Evolutionary conservation across 2,113 vertebrate species (phyloP), one percentile per base, ranked within the genome.

Genomic region (Pachyramphus minor): DNA sequence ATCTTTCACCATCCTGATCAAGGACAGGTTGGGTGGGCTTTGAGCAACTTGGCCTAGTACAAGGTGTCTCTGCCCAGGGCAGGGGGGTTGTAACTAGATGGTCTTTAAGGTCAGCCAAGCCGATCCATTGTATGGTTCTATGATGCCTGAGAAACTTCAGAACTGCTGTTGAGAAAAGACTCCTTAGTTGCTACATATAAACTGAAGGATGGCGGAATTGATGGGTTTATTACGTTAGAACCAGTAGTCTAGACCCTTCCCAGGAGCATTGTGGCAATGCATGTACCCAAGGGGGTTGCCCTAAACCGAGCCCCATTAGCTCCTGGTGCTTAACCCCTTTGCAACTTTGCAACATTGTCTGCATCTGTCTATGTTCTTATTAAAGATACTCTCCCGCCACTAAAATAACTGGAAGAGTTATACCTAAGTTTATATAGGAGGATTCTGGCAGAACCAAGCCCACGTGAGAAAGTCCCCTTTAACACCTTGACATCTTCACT

Each of bases 281-380:
- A 28, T 0, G 2, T 11, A 41, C 4, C 3, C 12, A 24, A 33
- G 16, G 4, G 19, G 37, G 19, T n/a, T 67, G 11, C 58, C 47
- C 22, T 62, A 62, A 64, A 56, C 16, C 14, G 39, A 35, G 16
- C 22, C 13, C 0, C 0, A 2, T 59, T 66, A 67, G 5, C 18
- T 84, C 18, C 68, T 45, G 8, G 4, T n/a, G 25, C 20, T 69
- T 66, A 64, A 77, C 3, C 7, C 25, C 5, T 45, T 47, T 18
- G 22, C 23, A 33, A 17, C 37, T 50, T 7, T 84, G 63, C 50
- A 74, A 41, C 12, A 3, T 10, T 27, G 86, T 23, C 60, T 64
- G 22, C 23, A 42, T 59, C 52, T 76, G 11, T 41, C 24, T 75
- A 12, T 41, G 31, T 45, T 56, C 66, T 44, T n/a, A 25, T 58